These are phyloP conservation scores for Epizoanthus illoricatus DNA, from an alignment of 92 coral and sea anemone species.

Conservation along the genomic window DNA sequence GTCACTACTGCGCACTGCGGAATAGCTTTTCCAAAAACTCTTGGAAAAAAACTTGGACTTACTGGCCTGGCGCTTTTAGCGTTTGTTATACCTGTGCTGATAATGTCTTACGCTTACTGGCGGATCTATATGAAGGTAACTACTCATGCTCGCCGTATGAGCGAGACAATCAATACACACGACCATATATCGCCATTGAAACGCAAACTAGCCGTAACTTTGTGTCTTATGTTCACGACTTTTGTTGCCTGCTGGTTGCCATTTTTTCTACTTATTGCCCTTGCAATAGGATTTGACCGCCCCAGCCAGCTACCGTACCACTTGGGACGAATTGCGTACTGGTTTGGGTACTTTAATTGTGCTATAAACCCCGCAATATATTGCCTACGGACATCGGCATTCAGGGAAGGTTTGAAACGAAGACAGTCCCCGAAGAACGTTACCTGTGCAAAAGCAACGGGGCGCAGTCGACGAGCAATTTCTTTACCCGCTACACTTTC, in stretches of 20 bases:
- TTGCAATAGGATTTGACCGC: slow-evolving; percentile 51
- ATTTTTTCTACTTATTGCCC: slow-evolving; percentile 64
- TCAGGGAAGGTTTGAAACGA: slow-evolving; percentile 58
- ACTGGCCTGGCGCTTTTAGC: slow-evolving; percentile 64
- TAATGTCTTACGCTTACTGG: slow-evolving; percentile 71
- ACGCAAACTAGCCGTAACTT: slow-evolving; percentile 67
- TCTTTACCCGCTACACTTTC: slow-evolving; percentile 55
- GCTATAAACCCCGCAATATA: slow-evolving; percentile 78
- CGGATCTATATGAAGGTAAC: slow-evolving; percentile 68
- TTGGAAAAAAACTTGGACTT: slow-evolving; percentile 66
- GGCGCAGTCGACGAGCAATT: slow-evolving; percentile 54
- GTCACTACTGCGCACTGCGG: slow-evolving; percentile 86
- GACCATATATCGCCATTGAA: slow-evolving; percentile 46
- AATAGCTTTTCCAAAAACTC: slow-evolving; percentile 64
- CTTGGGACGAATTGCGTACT: slow-evolving; percentile 78
- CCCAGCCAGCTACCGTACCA: slow-evolving; percentile 53
- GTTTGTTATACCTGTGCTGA: slow-evolving; percentile 57
- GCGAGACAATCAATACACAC: slow-evolving; percentile 27
- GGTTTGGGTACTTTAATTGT: slow-evolving; percentile 87
- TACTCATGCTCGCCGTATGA: slow-evolving; percentile 55
- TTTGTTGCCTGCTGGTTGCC: slow-evolving; percentile 83
- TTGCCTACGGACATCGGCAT: slow-evolving; percentile 71
- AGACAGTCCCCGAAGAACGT: slow-evolving; percentile 39
- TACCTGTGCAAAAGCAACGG: slow-evolving; percentile 14
- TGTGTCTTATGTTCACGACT: slow-evolving; percentile 81